Conservation (phyloP, 2,888 invertebrate genomes). For the Clunio marinus region DNA sequence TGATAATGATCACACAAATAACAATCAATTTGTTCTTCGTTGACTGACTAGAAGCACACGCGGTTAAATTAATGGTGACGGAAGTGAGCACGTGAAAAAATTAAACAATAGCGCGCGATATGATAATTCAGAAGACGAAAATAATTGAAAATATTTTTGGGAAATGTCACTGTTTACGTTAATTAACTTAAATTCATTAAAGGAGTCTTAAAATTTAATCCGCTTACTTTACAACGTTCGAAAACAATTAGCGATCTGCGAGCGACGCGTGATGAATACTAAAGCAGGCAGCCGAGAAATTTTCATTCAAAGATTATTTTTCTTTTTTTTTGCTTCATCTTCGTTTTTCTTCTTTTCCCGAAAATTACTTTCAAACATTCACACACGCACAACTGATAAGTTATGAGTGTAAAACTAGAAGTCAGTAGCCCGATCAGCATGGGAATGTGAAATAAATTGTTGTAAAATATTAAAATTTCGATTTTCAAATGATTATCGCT, state of each 20-base stretch:
- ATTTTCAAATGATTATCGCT: neutral
- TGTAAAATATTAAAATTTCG: neutral
- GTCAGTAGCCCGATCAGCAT: too few relatives aligned
- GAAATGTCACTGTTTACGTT: conserved; percentile 11
- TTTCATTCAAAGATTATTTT: conserved; percentile 1
- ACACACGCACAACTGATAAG: neutral
- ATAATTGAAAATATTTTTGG: neutral
- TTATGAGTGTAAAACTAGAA: too few relatives aligned
- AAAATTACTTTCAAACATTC: neutral
- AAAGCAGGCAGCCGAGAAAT: neutral
- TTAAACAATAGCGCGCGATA: too few relatives aligned
- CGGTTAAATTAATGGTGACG: neutral
- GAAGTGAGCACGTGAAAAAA: too few relatives aligned
- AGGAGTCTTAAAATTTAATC: neutral
- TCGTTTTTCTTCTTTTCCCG: too few relatives aligned
- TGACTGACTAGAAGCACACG: conserved; percentile 3
- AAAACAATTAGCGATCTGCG: neutral
- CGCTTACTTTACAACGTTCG: neutral
- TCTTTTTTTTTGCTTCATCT: neutral
- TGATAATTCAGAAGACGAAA: neutral
- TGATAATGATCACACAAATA: conserved; percentile 19
- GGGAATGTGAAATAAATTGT: neutral
- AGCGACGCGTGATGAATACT: conserved; percentile 13
- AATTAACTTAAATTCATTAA: neutral
- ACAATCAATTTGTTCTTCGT: conserved; percentile 12